Evolutionary conservation across 1,140 invertebrate genomes (phyloP), one percentile per base, ranked within the genome.

Genomic region (Cydia splendana): DNA sequence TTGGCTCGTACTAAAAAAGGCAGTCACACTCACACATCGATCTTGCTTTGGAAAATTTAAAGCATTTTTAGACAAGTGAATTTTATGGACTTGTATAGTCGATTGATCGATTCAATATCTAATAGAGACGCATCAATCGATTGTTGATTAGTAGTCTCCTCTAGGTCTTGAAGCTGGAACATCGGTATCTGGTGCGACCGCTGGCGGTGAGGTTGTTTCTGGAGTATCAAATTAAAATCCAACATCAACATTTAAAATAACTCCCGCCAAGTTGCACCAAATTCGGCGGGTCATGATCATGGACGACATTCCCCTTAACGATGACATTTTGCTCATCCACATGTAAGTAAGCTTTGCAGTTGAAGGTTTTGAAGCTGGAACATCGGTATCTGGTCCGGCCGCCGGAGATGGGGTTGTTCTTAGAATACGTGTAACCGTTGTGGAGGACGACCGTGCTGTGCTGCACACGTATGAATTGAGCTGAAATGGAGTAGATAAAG

Each of bases 331-430:
- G 34, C 2, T 71, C 77, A 7, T 62, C 77, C 3, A 88, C 77
- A n/a, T 84, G 82, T 0, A 84, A 69, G 65, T 81, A 80, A 0
- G 86, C 84, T 67, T 83, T 88, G 51, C 86, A 89, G 2, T 34
- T 65, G 28, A 75, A 80, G 12, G 77, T 80, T 6, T 53, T 7
- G 0, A 18, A 18, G 30, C 80, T 80, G 13, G 86, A 87, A 34
- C 88, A 90, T 0, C 75, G 80, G 75, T 85, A 90, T 7, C 86
- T 78, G 9, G 20, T 74, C 0, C 87, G 84, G 15, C 83, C 83
- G 9, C 78, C 48, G 1, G 79, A 28, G 0, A 84, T 78, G 0
- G 2, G 20, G 4, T 83, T 81, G 51, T 78, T 85, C 69, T 78
- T 88, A 10, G 51, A 84, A 75, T 78, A 91, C 7, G 82, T 80